Evolutionary conservation across 2,113 vertebrate species (phyloP).

Genomic region (Rallus limicola): DNA sequence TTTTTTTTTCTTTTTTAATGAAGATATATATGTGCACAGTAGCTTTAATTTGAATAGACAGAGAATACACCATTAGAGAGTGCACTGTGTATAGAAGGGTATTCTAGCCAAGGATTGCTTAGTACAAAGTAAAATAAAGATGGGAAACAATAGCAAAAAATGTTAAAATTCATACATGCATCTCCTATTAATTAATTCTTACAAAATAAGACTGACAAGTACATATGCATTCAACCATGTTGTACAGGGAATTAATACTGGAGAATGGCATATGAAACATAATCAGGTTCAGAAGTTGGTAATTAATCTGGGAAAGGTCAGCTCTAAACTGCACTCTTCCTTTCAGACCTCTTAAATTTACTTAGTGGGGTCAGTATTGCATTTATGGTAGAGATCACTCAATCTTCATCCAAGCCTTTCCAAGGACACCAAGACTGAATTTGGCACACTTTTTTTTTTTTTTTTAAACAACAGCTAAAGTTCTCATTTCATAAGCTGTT

Average conservation of each 20-base stretch:
- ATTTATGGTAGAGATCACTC: neutral
- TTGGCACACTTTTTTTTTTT: neutral
- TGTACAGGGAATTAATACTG: constrained; percentile 63
- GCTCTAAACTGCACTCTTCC: neutral
- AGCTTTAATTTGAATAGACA: neutral
- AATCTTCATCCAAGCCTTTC: neutral
- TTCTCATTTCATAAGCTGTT: neutral
- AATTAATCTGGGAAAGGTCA: constrained; percentile 63
- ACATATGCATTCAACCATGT: constrained; percentile 58
- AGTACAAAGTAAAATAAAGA: neutral
- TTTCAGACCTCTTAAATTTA: neutral
- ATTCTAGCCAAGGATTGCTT: neutral
- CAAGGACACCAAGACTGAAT: neutral
- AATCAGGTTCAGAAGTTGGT: constrained; percentile 48
- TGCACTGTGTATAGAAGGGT: neutral
- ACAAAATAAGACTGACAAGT: constrained; percentile 66
- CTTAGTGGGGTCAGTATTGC: neutral
- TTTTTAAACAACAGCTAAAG: neutral
- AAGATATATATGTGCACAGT: neutral
- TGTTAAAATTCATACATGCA: constrained; percentile 59
- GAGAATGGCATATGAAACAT: constrained; percentile 43
- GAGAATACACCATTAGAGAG: neutral
- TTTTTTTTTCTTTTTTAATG: neutral
- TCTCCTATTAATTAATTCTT: constrained; percentile 64
- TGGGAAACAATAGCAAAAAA: constrained; percentile 3